Base-by-base conservation (phyloP, 2,113 vertebrate genomes). In the Rallus limicola region DNA sequence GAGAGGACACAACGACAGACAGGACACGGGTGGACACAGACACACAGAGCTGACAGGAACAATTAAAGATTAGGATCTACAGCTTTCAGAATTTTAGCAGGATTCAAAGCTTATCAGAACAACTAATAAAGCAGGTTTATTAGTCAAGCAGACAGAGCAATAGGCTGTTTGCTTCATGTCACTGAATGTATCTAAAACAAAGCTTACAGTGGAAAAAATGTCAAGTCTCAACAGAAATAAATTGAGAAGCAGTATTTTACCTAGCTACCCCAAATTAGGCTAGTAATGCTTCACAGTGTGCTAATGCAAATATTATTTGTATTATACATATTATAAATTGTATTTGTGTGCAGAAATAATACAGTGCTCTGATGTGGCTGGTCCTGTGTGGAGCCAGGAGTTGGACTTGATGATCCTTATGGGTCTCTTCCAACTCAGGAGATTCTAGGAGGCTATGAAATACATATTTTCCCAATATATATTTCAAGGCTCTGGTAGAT, bases 11-110 rank as follows among this genome's bases (percentile, higher is more conserved):
- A 6, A 31, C 2, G 6, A 36, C 18, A 63, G 46, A 42, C 34
- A 70, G 50, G 42, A 55, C 70, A 80, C 0, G 0, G 42, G 19
- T 36, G 36, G 58, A 63, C 42, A 50, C 0, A 3, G 46, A 75
- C n/a, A 63, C 52, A 48, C 16, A 58, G 10, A 83, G n/a, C 15
- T 40, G 48, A 7, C 14, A 29, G 3, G 4, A 70, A 65, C 14
- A 67, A 42, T 20, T 18, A 59, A 12, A 52, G 46, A 76, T 77
- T 19, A 70, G 38, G 26, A 65, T 26, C 38, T 62, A 55, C 69
- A 78, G 55, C 31, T 40, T 23, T 31, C 69, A 38, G 56, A 19
- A 71, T 42, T 69, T 21, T 15, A 90, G 44, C 16, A 87, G 59
- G 85, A 68, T 28, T 38, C 42, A 68, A 69, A 79, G 33, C 40